phyloP scores from a whole-genome alignment of 2,113 vertebrate genomes.

The Grus americana region DNA sequence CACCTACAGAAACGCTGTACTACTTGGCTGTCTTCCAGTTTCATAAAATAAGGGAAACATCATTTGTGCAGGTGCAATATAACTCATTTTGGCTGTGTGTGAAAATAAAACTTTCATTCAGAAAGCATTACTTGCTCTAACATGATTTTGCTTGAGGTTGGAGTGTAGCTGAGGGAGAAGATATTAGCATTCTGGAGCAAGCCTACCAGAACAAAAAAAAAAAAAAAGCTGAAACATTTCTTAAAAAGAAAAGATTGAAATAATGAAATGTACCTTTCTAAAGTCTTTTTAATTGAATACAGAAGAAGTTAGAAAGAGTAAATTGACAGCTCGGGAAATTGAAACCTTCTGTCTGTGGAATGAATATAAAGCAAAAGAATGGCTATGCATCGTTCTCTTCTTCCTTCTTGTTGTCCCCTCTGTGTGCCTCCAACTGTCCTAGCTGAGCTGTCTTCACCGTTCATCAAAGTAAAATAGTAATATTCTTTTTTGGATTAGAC shows the following conservation, averaged over 20 bases:
- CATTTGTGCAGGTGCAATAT: conserved; percentile 57
- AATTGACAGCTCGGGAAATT: background rate
- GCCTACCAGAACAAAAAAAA: background rate
- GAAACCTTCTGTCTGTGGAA: background rate
- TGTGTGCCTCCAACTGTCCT: background rate
- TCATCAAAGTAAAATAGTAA: background rate
- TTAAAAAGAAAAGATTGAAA: background rate
- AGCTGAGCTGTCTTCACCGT: background rate
- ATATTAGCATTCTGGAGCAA: conserved; percentile 23
- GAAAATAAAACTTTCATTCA: conserved; percentile 61
- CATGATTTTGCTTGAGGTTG: conserved; percentile 55
- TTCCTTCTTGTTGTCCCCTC: background rate
- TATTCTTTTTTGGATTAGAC: background rate
- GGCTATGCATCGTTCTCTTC: background rate
- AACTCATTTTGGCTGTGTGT: conserved; percentile 46
- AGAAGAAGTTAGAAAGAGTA: background rate
- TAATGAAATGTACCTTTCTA: background rate
- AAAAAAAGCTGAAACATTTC: background rate
- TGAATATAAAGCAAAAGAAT: background rate
- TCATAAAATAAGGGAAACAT: conserved; percentile 50
- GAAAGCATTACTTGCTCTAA: conserved; percentile 46
- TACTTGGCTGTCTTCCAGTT: conserved; percentile 50
- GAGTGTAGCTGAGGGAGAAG: background rate
- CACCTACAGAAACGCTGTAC: background rate
- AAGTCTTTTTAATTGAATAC: background rate